Evolutionary conservation across 2,888 invertebrate genomes (phyloP), one percentile per base, ranked within the genome.

Genomic region (Scaptomyza flava): DNA sequence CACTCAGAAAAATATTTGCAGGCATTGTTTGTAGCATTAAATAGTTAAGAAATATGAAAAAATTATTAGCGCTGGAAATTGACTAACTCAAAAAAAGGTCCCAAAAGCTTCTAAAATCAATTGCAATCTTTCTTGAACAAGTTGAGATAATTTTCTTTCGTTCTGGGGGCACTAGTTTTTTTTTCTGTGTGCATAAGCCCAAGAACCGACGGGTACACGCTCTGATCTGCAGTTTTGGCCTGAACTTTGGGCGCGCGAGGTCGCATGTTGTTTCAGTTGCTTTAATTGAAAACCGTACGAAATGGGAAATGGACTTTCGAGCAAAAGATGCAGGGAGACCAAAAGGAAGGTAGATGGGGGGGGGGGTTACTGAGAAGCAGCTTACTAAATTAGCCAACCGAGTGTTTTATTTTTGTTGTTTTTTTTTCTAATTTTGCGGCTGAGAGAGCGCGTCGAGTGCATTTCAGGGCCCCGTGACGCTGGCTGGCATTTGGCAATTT

Each of bases 251-350:
- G 82, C 64, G 82, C 77, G 68, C 69, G 72, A 80, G 86, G 87
- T 87, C 85, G 61, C 78, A 71, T 69, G 81, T 72, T 72, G 59
- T 42, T 47, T 48, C 66, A 77, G 66, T 58, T 60, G 72, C 79
- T 79, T 82, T 82, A 82, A 82, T 82, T 82, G 87, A 82, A 82
- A 82, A 72, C 77, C 75, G 72, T 87, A 84, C 74, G 65, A 87
- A 82, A 81, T 87, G 85, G 73, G 81, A 81, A 86, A 87, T 83
- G 78, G 82, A 77, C 79, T 78, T 72, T 80, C 68, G 65, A 66
- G 62, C 56, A n/a, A 14, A 6, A 3, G 38, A 56, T 59, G 47
- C 57, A 42, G 45, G 27, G 30, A 7, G 17, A 14, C 23, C 45
- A 11, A 20, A 30, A 9, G 33, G 54, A 11, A 34, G 50, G 34